A percentile compares a stretch with the other conserved stretches of the same genome.
phyloP scores from a whole-genome alignment of 1,140 invertebrate species.

The Lithobius niger region DNA sequence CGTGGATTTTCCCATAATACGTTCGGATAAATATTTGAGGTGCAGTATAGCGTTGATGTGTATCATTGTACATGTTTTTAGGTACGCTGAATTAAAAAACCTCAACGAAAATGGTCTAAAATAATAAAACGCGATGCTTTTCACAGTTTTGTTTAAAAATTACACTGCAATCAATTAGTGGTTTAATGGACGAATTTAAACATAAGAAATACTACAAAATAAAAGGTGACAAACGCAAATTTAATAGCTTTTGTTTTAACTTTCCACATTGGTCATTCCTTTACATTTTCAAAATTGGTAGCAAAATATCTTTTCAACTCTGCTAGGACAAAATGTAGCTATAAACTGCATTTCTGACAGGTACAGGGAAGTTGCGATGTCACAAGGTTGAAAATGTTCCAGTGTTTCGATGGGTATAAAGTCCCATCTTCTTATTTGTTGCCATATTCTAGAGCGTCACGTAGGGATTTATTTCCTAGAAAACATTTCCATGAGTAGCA shows the following conservation, averaged over 20 bases:
- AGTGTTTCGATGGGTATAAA: too few species aligned
- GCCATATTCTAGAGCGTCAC: not conserved
- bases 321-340: not conserved
- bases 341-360: not conserved
- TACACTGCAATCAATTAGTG: too few species aligned
- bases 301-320: not conserved
- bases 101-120: not conserved
- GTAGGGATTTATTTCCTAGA: too few species aligned
- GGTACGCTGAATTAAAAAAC: not conserved
- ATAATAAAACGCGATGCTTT: too few species aligned
- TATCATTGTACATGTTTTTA: not conserved
- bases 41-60: not conserved
- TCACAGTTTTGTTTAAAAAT: too few species aligned
- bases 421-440: not conserved
- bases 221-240: not conserved
- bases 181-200: too few species aligned
- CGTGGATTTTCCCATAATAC: not conserved
- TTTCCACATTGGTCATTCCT: too few species aligned
- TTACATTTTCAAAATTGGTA: too few species aligned
- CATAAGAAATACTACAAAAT: not conserved
- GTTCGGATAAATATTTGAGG: not conserved
- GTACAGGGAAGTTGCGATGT: not conserved
- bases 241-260: not conserved
- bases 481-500: not conserved
- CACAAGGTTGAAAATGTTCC: not conserved